Evolutionary conservation across 2,113 vertebrate genomes (phyloP), one percentile per base, ranked within the genome.

Genomic region (Tretioscincus oriximinensis): DNA sequence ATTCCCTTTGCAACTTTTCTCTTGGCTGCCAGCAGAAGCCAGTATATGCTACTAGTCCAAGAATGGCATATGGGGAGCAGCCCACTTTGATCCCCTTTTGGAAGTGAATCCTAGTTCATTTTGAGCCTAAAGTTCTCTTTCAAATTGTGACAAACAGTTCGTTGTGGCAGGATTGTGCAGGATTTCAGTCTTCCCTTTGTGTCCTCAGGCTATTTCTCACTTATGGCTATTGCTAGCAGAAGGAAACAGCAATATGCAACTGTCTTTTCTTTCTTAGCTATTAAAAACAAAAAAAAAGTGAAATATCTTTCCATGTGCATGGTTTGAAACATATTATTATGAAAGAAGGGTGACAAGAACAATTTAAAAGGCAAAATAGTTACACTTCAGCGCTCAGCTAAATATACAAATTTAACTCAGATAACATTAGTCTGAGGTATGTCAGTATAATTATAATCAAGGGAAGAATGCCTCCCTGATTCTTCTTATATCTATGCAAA

Each of bases 261-360:
- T 1, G 35, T 18, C 29, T 20, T 2, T 68, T 31, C 66, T 31
- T 68, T 31, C 29, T 35, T 29, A 12, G 3, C 54, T 18, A 58
- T 12, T 16, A 28, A 31, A 3, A 20, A 21, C 3, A 35, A 18
- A 3, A 68, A 68, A 18, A 18, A 68, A 35, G 0, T 1, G n/a
- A 49, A 63, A 0, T 2, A 2, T 47, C 22, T 18, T 58, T 18
- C 12, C 9, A 14, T 51, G 49, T 65, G 9, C 1, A 1, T 22
- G 49, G 84, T 87, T 81, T 75, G 9, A 84, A 81, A 65, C 80
- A 80, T 61, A 29, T 7, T 31, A 76, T 26, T 76, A 76, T 45
- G 58, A 63, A 76, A 76, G 73, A 29, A 41, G 61, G 29, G 29
- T 9, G 29, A 76, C 22, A 41, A 41, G 60, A 76, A 76, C 58